Conservation (phyloP, 2,888 invertebrate genomes). For the Tyria jacobaeae region DNA sequence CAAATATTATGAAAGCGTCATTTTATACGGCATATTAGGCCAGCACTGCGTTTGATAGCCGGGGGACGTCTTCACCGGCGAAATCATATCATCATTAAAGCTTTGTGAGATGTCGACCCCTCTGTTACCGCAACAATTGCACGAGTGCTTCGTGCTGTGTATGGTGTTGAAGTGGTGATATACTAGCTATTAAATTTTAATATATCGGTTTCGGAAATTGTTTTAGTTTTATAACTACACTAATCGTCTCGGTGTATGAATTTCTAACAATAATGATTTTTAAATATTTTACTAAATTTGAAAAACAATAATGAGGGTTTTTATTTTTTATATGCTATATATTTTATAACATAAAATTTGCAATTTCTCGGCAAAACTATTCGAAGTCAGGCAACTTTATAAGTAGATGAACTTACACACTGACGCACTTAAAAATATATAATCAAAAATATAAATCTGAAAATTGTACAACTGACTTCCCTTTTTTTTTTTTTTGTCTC, state of each 20-base stretch:
- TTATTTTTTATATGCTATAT: too few relatives aligned
- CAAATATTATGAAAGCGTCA: conserved; percentile 86
- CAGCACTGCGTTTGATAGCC: conserved; percentile 80
- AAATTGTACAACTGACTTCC: too few relatives aligned
- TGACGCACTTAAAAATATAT: too few relatives aligned
- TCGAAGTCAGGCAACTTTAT: too few relatives aligned
- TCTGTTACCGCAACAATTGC: conserved; percentile 42
- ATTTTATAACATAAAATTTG: too few relatives aligned
- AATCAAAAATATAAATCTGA: too few relatives aligned
- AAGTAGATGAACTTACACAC: too few relatives aligned
- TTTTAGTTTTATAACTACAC: neutral
- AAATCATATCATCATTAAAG: conserved; percentile 82
- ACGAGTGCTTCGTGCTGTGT: conserved; percentile 25
- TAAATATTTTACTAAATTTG: too few relatives aligned
- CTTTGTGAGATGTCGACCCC: conserved; percentile 64
- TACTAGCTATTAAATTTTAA: conserved; percentile 60
- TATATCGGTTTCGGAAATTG: conserved; percentile 22
- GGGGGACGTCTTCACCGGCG: conserved; percentile 76
- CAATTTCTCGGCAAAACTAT: too few relatives aligned
- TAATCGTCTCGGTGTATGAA: neutral
- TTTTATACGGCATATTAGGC: conserved; percentile 84
- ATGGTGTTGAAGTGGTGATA: conserved; percentile 57
- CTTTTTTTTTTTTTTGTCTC: too few relatives aligned
- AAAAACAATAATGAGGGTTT: too few relatives aligned
- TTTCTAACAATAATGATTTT: neutral